Conservation (phyloP, 2,888 invertebrate species). For the Hesperia comma region DNA sequence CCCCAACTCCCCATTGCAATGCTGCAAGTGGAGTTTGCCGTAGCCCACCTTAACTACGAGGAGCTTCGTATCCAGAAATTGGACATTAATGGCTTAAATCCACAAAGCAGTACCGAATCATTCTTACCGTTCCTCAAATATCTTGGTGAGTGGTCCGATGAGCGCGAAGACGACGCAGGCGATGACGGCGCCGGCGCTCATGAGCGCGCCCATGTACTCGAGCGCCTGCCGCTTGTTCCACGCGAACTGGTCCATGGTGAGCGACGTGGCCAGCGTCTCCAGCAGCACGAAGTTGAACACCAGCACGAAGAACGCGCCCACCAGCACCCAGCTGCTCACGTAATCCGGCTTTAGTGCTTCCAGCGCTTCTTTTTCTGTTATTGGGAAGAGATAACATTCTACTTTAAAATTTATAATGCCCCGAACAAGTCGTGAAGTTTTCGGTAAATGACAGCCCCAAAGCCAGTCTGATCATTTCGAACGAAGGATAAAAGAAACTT, state of each 20-base stretch:
- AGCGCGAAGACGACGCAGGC: constrained; percentile 89
- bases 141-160: constrained; percentile 88
- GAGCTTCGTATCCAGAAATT: no score
- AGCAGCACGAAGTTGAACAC: constrained; percentile 94
- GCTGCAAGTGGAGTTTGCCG: no score
- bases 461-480: no score
- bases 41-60: no score
- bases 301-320: constrained; percentile 91
- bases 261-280: constrained; percentile 92
- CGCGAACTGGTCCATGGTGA: constrained; percentile 95
- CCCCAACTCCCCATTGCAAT: no score
- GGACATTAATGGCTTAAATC: no score
- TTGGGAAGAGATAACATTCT: not conserved
- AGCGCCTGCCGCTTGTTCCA: constrained; percentile 91
- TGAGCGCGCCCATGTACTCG: constrained; percentile 91
- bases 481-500: no score
- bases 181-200: constrained; percentile 91
- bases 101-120: not conserved
- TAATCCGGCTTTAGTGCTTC: constrained; percentile 88
- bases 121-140: constrained; percentile 87
- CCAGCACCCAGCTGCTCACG: constrained; percentile 90
- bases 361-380: constrained; percentile 89
- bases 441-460: no score
- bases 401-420: no score
- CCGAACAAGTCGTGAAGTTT: no score